Percentiles rank a stretch among this genome's conserved stretches.
Evolutionary conservation across 2,113 vertebrate species (phyloP).

Genomic region (Prionailurus viverrinus): DNA sequence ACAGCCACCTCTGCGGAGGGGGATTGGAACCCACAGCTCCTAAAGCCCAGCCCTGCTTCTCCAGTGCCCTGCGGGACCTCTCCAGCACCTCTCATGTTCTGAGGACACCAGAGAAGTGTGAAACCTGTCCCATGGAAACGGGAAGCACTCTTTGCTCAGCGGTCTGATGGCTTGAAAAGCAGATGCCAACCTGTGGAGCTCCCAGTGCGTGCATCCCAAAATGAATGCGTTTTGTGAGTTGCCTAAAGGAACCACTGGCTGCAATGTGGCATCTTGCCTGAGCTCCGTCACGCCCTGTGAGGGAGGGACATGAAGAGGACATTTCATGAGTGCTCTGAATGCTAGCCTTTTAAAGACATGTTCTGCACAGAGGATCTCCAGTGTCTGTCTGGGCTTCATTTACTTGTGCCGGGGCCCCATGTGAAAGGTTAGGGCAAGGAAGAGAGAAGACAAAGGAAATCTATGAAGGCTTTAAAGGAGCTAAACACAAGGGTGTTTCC

Average conservation of each 20-base stretch:
- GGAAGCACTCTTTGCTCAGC: not conserved
- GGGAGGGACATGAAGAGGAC: fast-evolving
- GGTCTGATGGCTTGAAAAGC: not conserved
- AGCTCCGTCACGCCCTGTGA: fast-evolving
- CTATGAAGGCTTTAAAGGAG: not conserved
- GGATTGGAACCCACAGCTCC: not conserved
- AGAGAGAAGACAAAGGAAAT: not conserved
- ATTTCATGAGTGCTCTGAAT: fast-evolving
- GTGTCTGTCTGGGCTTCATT: not conserved
- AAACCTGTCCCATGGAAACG: not conserved
- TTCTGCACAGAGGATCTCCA: not conserved
- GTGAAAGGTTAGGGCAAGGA: not conserved
- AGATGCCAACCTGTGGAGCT: not conserved
- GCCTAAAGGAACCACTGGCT: fast-evolving
- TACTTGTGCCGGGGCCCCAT: not conserved
- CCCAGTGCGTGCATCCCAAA: not conserved
- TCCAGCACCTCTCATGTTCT: fast-evolving
- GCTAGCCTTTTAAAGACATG: not conserved
- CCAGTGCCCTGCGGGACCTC: not conserved
- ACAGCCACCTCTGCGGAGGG: fast-evolving
- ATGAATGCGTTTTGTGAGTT: fast-evolving
- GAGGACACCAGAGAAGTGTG: not conserved
- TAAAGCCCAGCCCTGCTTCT: not conserved
- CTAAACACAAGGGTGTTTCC: not conserved
- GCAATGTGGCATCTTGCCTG: not conserved